Evolutionary conservation across 2,888 invertebrate genomes (phyloP).

Genomic region (Drosophila affinis): DNA sequence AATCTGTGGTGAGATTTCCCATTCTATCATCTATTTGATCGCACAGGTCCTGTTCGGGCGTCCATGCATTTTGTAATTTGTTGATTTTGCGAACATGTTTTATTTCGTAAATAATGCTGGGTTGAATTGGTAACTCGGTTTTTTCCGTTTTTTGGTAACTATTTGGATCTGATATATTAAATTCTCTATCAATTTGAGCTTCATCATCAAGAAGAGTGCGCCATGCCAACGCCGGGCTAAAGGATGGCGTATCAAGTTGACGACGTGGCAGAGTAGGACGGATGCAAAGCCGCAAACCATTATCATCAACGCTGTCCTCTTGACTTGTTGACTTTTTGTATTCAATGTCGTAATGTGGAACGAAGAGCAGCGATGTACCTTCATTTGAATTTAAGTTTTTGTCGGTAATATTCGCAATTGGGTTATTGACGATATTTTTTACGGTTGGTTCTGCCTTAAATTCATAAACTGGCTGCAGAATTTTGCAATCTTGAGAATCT

Average conservation of each 20-base stretch:
- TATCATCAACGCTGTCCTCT: constrained; percentile 82
- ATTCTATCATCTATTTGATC: constrained; percentile 85
- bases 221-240: constrained; percentile 94
- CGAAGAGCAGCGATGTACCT: constrained; percentile 15
- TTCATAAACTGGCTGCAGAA: neutral
- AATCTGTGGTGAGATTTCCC: constrained; percentile 48
- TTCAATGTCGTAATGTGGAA: constrained; percentile 86
- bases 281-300: constrained; percentile 89
- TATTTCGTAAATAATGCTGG: constrained; percentile 37
- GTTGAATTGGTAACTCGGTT: constrained; percentile 52
- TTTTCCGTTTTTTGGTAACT: neutral
- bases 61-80: constrained; percentile 86
- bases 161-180: neutral
- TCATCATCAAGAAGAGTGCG: constrained; percentile 85
- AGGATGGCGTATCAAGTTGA: constrained; percentile 90
- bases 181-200: constrained; percentile 42
- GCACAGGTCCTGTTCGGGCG: constrained; percentile 93
- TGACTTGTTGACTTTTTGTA: constrained; percentile 82
- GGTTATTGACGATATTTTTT: neutral
- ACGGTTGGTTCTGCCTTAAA: neutral
- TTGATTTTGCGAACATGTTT: constrained; percentile 25
- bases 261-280: constrained; percentile 92
- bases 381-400: constrained; percentile 29
- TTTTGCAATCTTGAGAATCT: neutral
- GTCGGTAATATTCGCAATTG: constrained; percentile 2